A percentile compares a stretch with the other conserved stretches of the same genome.
phyloP scores from a whole-genome alignment of 1,140 invertebrate species.

The Pentalonia nigronervosa region DNA sequence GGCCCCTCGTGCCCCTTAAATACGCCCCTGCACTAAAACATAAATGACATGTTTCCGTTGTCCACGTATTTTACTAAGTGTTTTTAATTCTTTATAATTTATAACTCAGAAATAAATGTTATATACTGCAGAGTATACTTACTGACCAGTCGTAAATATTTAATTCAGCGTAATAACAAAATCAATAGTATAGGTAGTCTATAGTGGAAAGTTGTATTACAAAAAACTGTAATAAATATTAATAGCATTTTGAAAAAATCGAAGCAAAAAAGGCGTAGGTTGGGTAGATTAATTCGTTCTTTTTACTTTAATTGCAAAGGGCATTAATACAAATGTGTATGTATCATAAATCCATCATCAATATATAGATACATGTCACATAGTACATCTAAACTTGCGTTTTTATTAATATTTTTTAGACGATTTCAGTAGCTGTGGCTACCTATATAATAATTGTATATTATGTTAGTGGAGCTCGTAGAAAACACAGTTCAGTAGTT shows the following conservation, averaged over 20 bases:
- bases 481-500: not conserved
- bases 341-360: not conserved
- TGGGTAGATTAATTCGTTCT: not conserved
- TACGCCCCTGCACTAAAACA: not conserved
- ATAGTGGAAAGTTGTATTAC: not conserved
- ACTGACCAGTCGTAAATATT: not conserved
- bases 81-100: not conserved
- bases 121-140: not conserved
- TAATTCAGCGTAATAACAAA: not conserved
- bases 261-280: not conserved
- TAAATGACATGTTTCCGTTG: not conserved
- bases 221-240: slow-evolving; percentile 15
- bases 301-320: not conserved
- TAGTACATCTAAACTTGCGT: not conserved
- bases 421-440: not conserved
- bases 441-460: not conserved
- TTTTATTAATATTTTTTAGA: not conserved
- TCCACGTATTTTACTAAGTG: not conserved
- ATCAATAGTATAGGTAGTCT: not conserved
- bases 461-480: not conserved
- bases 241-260: not conserved
- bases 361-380: not conserved
- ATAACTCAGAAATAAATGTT: not conserved
- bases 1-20: not conserved
- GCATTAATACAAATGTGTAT: not conserved